These are phyloP conservation scores for Leptestheria dahalacensis DNA, from an alignment of 1,140 invertebrate species.

Conservation along the genomic window DNA sequence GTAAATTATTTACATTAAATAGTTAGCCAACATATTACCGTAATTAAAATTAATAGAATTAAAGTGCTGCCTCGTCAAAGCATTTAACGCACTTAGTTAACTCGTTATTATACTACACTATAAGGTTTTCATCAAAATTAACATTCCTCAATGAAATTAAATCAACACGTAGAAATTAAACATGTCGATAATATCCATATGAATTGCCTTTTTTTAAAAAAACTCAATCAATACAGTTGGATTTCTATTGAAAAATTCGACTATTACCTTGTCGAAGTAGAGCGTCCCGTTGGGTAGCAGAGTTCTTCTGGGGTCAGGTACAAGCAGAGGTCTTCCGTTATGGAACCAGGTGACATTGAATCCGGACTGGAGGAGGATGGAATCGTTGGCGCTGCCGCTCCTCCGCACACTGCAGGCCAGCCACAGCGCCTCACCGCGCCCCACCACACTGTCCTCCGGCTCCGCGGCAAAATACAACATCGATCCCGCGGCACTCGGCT, in stretches of 20 bases:
- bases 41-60: too few species aligned
- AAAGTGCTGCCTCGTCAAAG: too few species aligned
- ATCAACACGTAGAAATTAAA: too few species aligned
- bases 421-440: background rate
- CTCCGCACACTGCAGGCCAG: background rate
- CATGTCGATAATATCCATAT: too few species aligned
- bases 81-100: too few species aligned
- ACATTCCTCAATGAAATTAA: too few species aligned
- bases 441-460: background rate
- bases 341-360: constrained; percentile 19
- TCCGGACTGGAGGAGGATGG: background rate
- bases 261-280: constrained; percentile 23
- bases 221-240: too few species aligned
- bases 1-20: too few species aligned
- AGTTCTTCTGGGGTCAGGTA: constrained; percentile 19
- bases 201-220: too few species aligned
- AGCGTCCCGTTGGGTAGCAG: constrained; percentile 28
- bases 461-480: background rate
- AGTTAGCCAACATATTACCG: too few species aligned
- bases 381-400: background rate
- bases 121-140: too few species aligned
- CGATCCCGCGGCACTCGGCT: background rate
- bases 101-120: too few species aligned
- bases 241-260: background rate
- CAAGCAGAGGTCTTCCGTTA: constrained; percentile 18